Base-by-base conservation (phyloP, 2,797 vertebrate species). In the Picus viridis region DNA sequence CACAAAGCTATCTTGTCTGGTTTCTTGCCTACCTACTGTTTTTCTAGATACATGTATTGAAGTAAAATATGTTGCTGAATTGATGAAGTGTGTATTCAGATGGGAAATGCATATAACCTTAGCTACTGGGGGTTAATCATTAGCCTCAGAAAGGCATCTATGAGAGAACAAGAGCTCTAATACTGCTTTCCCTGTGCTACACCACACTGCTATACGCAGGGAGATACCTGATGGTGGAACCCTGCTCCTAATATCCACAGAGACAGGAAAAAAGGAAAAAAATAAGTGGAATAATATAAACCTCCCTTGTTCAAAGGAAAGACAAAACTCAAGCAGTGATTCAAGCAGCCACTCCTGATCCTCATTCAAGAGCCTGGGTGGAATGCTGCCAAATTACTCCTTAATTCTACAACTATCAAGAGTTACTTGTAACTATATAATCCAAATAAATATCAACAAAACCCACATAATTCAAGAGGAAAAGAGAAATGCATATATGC, bases 201-300 rank as follows among this genome's bases (percentile, higher is more conserved):
- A 77, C 19, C 70, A 76, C 49, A 24, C 9, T 82, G n/a, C 16
- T 32, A 45, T 5, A 23, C 7, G 7, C 24, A 59, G 17, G 61
- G 61, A 76, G 26, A 36, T 75, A 84, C 9, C 10, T 34, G 23
- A 43, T 2, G 4, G 27, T 67, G 53, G 32, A 86, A 82, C 59
- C 34, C 64, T 29, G 61, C 13, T 67, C 26, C 43, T 26, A 47
- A 34, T 4, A 56, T 2, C 17, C 47, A 82, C 0, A 0, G 43
- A 75, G 17, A 67, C 16, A 56, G 32, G 36, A 4, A 67, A 81
- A 51, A 36, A 75, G 11, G 22, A 18, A 49, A 72, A 54, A 81
- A 62, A 18, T 3, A 62, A 79, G n/a, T 0, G 0, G 9, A 67
- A n/a, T 16, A 34, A 72, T 19, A 59, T 3, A 11, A 2, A 70